Percentiles rank a stretch among this genome's conserved stretches.
Conservation (phyloP, 2,888 invertebrate genomes). For the Pheosia tremula region DNA sequence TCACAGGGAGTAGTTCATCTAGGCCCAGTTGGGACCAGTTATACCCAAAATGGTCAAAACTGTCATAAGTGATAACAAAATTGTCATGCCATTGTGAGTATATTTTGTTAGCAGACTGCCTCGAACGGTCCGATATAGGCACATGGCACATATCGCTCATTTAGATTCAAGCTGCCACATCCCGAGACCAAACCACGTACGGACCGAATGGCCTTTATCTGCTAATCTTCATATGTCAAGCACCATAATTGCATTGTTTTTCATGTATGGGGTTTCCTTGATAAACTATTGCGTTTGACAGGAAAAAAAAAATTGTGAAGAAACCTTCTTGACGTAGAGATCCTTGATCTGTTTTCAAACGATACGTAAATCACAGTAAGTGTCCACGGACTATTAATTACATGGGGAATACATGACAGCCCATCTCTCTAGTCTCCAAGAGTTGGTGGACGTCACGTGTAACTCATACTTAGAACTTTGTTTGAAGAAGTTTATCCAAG, state of each 20-base stretch:
- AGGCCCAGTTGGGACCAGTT: no score
- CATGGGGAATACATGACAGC: no score
- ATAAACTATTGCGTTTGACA: background rate
- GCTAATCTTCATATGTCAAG: background rate
- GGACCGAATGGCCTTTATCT: background rate
- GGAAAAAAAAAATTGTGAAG: background rate
- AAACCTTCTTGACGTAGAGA: background rate
- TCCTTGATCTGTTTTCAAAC: background rate
- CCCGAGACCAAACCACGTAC: slow-evolving; percentile 1
- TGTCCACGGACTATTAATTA: no score
- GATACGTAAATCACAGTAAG: background rate
- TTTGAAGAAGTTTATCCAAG: no score
- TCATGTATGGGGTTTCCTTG: background rate
- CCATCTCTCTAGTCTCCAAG: no score
- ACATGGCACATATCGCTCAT: background rate
- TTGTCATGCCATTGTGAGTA: no score
- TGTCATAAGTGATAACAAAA: no score
- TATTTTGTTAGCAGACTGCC: background rate
- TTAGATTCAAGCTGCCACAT: background rate
- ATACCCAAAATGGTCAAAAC: no score
- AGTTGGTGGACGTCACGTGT: no score
- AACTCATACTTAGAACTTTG: no score
- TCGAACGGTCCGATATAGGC: background rate
- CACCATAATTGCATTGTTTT: background rate
- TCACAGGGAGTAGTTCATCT: no score